A percentile compares a stretch with the other conserved stretches of the same genome.
phyloP scores from a whole-genome alignment of 2,888 invertebrate genomes.

The Linnaemya tessellans region DNA sequence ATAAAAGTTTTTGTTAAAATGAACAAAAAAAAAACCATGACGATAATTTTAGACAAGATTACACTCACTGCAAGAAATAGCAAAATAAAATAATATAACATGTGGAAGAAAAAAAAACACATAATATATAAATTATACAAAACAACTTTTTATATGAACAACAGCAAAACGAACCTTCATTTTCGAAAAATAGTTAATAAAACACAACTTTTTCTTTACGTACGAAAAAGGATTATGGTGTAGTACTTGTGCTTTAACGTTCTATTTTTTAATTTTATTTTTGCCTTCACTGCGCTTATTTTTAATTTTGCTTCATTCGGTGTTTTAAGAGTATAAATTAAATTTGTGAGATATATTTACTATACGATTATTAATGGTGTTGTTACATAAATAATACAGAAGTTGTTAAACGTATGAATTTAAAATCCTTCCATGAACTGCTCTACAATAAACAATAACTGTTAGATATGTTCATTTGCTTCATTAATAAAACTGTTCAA shows the following conservation, averaged over 20 bases:
- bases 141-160: slow-evolving; percentile 11
- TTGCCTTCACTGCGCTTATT: background rate
- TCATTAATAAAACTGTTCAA: too few species aligned
- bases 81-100: slow-evolving; percentile 17
- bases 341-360: background rate
- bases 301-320: slow-evolving; percentile 9
- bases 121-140: slow-evolving; percentile 31
- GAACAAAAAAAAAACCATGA: slow-evolving; percentile 20
- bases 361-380: background rate
- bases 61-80: slow-evolving; percentile 19
- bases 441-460: too few species aligned
- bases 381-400: background rate
- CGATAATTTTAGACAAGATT: slow-evolving; percentile 47
- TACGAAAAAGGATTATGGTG: slow-evolving; percentile 15
- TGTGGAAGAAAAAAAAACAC: slow-evolving; percentile 14
- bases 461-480: too few species aligned
- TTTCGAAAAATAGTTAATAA: slow-evolving; percentile 46
- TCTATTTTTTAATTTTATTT: background rate
- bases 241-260: slow-evolving; percentile 11
- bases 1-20: background rate
- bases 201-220: slow-evolving; percentile 23
- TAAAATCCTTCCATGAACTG: background rate
- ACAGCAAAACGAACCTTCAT: slow-evolving; percentile 19
- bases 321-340: background rate
- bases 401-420: slow-evolving; percentile 20